Base-by-base conservation (phyloP, 2,113 vertebrate species). In the Oreochromis niloticus region DNA sequence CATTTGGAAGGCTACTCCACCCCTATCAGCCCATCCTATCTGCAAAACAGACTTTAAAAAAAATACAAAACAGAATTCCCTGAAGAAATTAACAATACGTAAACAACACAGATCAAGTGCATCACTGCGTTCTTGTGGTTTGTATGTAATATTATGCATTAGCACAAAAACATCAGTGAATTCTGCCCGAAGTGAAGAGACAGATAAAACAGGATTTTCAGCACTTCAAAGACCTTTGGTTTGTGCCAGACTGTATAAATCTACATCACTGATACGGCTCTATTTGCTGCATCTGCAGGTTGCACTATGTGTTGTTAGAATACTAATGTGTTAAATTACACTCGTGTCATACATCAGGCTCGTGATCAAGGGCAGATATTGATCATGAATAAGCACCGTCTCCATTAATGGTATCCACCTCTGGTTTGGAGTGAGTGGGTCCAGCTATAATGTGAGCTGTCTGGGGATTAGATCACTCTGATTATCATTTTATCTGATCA, bases 321-420 rank as follows among this genome's bases (percentile, higher is more conserved):
- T 94, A 89, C 91, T 92, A 93, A 95, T 91, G 81, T 90, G 85
- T 85, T 83, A 87, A 91, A 91, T 82, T 34, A 83, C 83, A 90
- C 86, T 87, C 19, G 7, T 89, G 88, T 91, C 86, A 87, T 90
- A 94, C 89, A 91, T 93, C 82, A 90, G 46, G 63, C 41, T 75
- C 83, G 79, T 91, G 91, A 93, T 93, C 90, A 92, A 92, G 66
- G 61, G 6, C 6, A 66, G 81, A 48, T 92, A 91, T 90, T 90
- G 92, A 94, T 93, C 87, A 85, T n/a, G 88, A 89, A 80, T 84
- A 91, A 86, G 61, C 75, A 85, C 55, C 24, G 56, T 78, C 30
- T 16, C 30, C 63, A 54, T 83, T 86, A 85, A 87, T 85, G 84
- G 66, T 68, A 80, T 92, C 68, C 56, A 89, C 80, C 56, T 61